These are phyloP conservation scores for Cryptocephalus primarius DNA, from an alignment of 2,888 invertebrate species.

Conservation along the genomic window DNA sequence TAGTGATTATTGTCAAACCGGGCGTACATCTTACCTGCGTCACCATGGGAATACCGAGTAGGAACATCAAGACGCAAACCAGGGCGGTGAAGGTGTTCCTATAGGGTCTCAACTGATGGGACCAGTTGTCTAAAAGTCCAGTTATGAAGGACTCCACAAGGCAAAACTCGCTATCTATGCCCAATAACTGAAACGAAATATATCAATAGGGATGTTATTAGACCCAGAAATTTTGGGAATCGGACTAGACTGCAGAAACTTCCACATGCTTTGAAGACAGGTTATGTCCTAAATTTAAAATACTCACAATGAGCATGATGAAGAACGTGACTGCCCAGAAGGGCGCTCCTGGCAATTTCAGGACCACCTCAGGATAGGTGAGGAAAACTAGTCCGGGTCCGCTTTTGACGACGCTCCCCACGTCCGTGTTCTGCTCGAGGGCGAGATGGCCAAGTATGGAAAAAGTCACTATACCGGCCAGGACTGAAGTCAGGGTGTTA, in stretches of 20 bases:
- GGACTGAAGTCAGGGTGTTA: conserved; percentile 60
- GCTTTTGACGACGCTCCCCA: conserved; percentile 44
- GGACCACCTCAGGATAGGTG: conserved; percentile 64
- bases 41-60: conserved; percentile 79
- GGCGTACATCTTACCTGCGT: conserved; percentile 50
- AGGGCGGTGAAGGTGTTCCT: conserved; percentile 53
- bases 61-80: conserved; percentile 71
- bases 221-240: too few relatives aligned
- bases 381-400: conserved; percentile 67
- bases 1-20: too few relatives aligned
- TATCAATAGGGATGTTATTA: not conserved
- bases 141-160: conserved; percentile 52
- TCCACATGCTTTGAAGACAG: too few relatives aligned
- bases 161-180: conserved; percentile 65
- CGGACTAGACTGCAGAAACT: too few relatives aligned
- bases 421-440: conserved; percentile 39
- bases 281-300: not conserved
- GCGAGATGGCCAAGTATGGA: conserved; percentile 64
- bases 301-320: conserved; percentile 53
- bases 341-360: conserved; percentile 58
- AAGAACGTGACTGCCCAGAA: conserved; percentile 65
- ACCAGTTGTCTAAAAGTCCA: conserved; percentile 49
- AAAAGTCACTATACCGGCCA: conserved; percentile 68
- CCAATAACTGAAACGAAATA: conserved; percentile 45
- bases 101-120: conserved; percentile 43